Percentiles rank a stretch among this genome's conserved stretches.
These are phyloP conservation scores for Himalopsyche phryganea DNA, from an alignment of 1,140 invertebrate genomes.

Conservation along the genomic window DNA sequence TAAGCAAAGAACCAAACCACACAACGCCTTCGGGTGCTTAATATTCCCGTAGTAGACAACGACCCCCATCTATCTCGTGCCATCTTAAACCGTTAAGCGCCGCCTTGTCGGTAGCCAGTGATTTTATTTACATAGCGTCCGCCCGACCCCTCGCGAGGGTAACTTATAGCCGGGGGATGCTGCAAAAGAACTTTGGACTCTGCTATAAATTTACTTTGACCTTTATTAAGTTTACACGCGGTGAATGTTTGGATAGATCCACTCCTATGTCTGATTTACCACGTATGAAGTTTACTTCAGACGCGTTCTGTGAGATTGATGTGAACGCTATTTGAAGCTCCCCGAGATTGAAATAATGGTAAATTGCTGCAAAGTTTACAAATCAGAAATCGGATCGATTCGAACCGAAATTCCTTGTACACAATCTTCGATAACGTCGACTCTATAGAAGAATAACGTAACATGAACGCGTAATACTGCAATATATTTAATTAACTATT, in stretches of 20 bases:
- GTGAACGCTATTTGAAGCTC: too few relatives aligned
- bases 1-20: conserved; percentile 18
- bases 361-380: too few relatives aligned
- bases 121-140: conserved; percentile 34
- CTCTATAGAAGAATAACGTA: too few relatives aligned
- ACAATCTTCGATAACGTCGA: too few relatives aligned
- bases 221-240: conserved; percentile 35
- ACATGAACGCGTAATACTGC: too few relatives aligned
- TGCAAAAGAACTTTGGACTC: conserved; percentile 28
- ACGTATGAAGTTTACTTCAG: background rate
- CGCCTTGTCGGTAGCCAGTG: conserved; percentile 23
- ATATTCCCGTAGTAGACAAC: conserved; percentile 23
- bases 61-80: conserved; percentile 30
- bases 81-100: conserved; percentile 32
- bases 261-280: conserved; percentile 19
- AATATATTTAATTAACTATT: too few relatives aligned
- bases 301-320: too few relatives aligned
- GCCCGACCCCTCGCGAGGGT: conserved; percentile 3
- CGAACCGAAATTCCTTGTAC: too few relatives aligned
- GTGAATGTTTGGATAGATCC: conserved; percentile 22
- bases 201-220: conserved; percentile 33
- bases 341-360: too few relatives aligned
- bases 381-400: too few relatives aligned
- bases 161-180: conserved; percentile 20
- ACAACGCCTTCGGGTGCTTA: background rate